phyloP scores from a whole-genome alignment of 2,113 vertebrate species.

The Indri indri region DNA sequence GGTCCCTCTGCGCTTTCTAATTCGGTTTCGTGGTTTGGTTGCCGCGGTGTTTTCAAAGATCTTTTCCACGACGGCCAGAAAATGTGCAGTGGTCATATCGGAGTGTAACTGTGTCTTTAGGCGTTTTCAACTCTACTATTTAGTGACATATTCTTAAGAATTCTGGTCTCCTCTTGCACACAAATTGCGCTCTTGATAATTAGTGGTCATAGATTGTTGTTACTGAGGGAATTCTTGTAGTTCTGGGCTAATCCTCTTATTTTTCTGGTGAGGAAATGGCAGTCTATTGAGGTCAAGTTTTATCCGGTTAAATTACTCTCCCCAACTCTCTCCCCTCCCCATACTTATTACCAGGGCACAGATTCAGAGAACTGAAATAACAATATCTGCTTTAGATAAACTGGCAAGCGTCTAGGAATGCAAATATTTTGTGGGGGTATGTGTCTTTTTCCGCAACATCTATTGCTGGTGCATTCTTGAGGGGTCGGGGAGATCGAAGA shows the following conservation, averaged over 20 bases:
- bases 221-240: not conserved
- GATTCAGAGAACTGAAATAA: constrained; percentile 52
- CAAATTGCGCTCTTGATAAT: constrained; percentile 11
- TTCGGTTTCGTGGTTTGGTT: not conserved
- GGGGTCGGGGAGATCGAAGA: constrained; percentile 46
- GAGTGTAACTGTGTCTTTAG: not conserved
- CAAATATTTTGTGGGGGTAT: not conserved
- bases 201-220: constrained; percentile 21
- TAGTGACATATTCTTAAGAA: not conserved
- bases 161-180: not conserved
- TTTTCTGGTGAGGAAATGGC: constrained; percentile 46
- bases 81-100: not conserved
- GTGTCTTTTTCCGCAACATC: constrained; percentile 5
- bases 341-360: not conserved
- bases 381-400: not conserved
- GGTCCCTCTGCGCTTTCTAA: not conserved
- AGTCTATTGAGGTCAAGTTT: constrained; percentile 11
- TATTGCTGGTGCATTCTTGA: constrained; percentile 57
- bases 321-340: too few relatives aligned
- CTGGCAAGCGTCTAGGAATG: not conserved
- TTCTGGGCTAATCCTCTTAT: not conserved
- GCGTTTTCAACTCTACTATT: not conserved
- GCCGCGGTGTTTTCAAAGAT: not conserved
- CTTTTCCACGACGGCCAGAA: not conserved
- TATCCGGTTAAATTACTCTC: not conserved